Evolutionary conservation across 2,797 vertebrate genomes (phyloP).

Genomic region (Falco columbarius): DNA sequence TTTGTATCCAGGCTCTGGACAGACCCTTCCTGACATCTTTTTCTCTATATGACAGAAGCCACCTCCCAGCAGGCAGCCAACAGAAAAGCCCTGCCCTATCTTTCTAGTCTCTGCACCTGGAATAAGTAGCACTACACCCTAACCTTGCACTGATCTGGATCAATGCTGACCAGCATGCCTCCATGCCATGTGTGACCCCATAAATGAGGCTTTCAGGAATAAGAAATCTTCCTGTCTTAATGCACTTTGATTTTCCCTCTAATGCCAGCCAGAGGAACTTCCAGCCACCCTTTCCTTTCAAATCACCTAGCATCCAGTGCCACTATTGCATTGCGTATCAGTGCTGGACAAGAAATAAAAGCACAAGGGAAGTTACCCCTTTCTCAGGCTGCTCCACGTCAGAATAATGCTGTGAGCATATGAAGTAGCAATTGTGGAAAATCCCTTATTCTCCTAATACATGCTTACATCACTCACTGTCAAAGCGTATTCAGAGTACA

Average conservation of each 20-base stretch:
- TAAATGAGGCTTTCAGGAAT: not conserved
- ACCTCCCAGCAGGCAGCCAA: not conserved
- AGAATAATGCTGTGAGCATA: not conserved
- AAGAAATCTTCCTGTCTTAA: not conserved
- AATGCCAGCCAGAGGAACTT: not conserved
- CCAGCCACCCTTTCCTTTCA: not conserved
- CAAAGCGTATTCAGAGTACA: not conserved
- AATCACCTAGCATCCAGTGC: not conserved
- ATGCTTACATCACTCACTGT: not conserved
- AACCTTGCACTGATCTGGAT: fast-evolving
- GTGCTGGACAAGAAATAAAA: not conserved
- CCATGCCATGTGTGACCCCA: fast-evolving
- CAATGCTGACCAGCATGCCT: not conserved
- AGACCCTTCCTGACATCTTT: not conserved
- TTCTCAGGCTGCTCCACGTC: not conserved
- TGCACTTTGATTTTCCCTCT: not conserved
- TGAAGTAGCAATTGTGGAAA: not conserved
- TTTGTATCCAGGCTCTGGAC: not conserved
- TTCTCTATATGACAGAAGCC: not conserved
- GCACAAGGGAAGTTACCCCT: not conserved
- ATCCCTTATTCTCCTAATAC: not conserved
- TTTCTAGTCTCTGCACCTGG: not conserved
- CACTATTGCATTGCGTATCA: fast-evolving
- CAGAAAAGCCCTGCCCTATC: not conserved
- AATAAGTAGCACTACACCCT: fast-evolving